Percentiles rank a stretch among this genome's conserved stretches.
Evolutionary conservation across 2,113 vertebrate genomes (phyloP).

Genomic region (Hepsetus odoe): DNA sequence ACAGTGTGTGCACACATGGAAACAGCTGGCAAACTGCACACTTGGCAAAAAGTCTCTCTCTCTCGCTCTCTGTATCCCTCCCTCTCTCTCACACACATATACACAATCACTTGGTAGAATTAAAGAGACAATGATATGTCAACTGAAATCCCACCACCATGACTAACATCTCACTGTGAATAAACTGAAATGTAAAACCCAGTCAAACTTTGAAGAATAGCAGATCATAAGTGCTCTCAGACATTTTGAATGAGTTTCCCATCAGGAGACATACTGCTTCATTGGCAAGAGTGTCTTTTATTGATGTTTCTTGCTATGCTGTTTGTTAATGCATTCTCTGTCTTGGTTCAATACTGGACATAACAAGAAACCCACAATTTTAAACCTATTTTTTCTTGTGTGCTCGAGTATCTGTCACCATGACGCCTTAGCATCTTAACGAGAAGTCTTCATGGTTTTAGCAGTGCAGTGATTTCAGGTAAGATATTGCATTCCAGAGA

Average conservation of each 20-base stretch:
- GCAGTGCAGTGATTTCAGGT: slow-evolving; percentile 13
- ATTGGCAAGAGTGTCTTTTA: neutral
- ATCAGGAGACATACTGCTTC: no score
- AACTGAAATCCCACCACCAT: neutral
- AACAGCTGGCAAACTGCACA: slow-evolving; percentile 47
- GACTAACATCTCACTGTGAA: neutral
- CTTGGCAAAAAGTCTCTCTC: slow-evolving; percentile 23
- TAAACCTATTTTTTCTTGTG: slow-evolving; percentile 23
- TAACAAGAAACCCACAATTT: neutral
- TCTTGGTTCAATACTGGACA: neutral
- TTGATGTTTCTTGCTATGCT: neutral
- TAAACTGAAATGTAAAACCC: neutral
- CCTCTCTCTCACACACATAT: slow-evolving; percentile 9
- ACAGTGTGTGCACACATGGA: slow-evolving; percentile 41
- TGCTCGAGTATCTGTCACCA: slow-evolving; percentile 22
- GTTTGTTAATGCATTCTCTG: neutral
- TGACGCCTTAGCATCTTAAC: slow-evolving; percentile 23
- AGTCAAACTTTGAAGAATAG: neutral
- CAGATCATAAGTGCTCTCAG: neutral
- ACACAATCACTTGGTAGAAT: neutral
- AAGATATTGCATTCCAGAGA: slow-evolving; percentile 34
- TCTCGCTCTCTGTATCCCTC: neutral
- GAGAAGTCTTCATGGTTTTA: slow-evolving; percentile 33
- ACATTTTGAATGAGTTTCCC: neutral
- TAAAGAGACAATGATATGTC: neutral